Evolutionary conservation across 53 echinoderm and acorn worm species (phyloP), one percentile per base, ranked within the genome.

Genomic region (Paelopatides confundens): DNA sequence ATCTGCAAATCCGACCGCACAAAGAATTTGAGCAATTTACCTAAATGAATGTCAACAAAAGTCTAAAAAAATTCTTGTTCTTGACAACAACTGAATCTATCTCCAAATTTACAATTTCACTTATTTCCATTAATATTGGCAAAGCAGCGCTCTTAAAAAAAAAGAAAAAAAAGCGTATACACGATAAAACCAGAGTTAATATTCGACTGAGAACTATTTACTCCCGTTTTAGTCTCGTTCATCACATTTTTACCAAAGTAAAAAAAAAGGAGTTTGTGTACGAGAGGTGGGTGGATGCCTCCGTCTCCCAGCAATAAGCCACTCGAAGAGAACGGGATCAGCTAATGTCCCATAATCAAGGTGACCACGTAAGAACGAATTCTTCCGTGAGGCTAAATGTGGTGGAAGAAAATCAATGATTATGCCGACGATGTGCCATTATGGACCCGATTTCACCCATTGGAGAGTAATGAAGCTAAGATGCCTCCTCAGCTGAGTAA

Each of bases 391-490:
- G 81, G 31, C 31, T 81, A 48, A 81, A 81, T 81, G 81, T 81
- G 58, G 81, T 81, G 81, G 81, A 81, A 81, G 52, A 54, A 81
- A 81, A 81, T 81, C 81, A 81, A 81, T 81, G 81, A 51, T 54
- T 53, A 48, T 31, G 58, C 81, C 51, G 81, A 81, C 51, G 58
- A 81, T 52, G 81, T 81, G 81, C 81, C 81, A 81, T 81, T 81
- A 81, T 54, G 58, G 81, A 81, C 51, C 81, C 58, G 52, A 81
- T 81, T 81, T 81, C 81, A 54, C 58, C 81, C 81, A 53, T 81
- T 81, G 52, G 81, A 49, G 52, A 54, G 81, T 81, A 81, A 81
- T 81, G 81, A 81, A 54, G 81, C 81, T 81, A 51, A 81, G 58
- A 39, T 74, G 74, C 74, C 40, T 69, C 40, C 46, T 74, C 40